Conservation (phyloP, 2,888 invertebrate species). For the Coleophora deauratella region DNA sequence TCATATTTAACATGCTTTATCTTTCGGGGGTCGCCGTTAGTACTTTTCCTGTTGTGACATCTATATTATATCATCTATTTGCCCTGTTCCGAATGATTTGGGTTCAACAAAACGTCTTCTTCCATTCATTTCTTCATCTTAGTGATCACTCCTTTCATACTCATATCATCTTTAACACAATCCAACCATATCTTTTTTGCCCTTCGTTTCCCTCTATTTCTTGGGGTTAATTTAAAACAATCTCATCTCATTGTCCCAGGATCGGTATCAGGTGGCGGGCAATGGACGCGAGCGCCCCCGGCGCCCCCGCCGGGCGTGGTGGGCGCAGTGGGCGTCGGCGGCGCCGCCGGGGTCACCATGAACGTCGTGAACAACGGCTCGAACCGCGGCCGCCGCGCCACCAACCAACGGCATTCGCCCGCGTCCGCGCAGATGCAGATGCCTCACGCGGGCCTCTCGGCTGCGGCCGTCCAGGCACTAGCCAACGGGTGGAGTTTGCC, state of each 20-base stretch:
- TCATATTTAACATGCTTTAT: no score
- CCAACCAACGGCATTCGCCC: slow-evolving; percentile 42
- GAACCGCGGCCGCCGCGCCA: slow-evolving; percentile 44
- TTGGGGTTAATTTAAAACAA: no score
- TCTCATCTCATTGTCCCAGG: slow-evolving; percentile 25
- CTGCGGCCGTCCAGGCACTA: slow-evolving; percentile 59
- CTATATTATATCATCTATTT: no score
- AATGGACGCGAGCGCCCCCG: slow-evolving; percentile 86
- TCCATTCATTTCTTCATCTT: no score
- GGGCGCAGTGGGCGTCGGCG: slow-evolving; percentile 32
- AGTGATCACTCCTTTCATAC: no score
- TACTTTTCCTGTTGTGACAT: no score
- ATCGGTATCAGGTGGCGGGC: slow-evolving; percentile 71
- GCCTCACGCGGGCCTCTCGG: slow-evolving; percentile 53
- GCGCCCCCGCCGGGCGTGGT: slow-evolving; percentile 76
- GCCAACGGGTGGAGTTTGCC: slow-evolving; percentile 51
- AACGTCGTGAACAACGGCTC: slow-evolving; percentile 41
- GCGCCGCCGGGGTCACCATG: slow-evolving; percentile 26
- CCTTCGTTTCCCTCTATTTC: no score
- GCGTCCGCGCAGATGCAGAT: slow-evolving; percentile 51
- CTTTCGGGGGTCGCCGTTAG: no score
- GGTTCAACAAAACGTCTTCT: no score
- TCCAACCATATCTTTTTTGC: no score
- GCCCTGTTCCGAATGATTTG: no score
- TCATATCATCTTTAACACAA: no score